Percentiles rank a stretch among this genome's conserved stretches.
phyloP scores from a whole-genome alignment of 1,140 invertebrate genomes.

The Druon quercuslanigerum region DNA sequence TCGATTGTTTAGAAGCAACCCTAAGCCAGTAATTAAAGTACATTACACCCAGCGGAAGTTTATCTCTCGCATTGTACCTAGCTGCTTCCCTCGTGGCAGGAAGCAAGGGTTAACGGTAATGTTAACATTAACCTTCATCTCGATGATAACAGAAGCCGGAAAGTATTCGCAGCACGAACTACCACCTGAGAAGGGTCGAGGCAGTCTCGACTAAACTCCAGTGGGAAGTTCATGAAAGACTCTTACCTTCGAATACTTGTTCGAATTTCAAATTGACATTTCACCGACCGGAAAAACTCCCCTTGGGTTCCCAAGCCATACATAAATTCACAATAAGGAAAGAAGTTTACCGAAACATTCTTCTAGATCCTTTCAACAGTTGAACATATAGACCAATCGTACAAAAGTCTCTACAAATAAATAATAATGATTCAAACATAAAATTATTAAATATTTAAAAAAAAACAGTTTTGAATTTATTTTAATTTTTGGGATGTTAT shows the following conservation, averaged over 20 bases:
- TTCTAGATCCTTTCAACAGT: no score
- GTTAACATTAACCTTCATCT: slow-evolving; percentile 31
- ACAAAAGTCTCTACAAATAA: no score
- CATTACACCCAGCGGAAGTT: slow-evolving; percentile 24
- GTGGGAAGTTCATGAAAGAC: neutral
- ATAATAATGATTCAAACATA: no score
- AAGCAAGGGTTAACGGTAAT: slow-evolving; percentile 28
- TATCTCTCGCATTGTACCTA: slow-evolving; percentile 6
- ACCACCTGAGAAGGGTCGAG: slow-evolving; percentile 26
- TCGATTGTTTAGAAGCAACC: slow-evolving; percentile 28
- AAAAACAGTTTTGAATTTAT: no score
- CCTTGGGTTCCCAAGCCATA: no score
- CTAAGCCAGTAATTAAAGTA: slow-evolving; percentile 29
- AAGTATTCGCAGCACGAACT: slow-evolving; percentile 21
- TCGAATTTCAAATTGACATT: neutral
- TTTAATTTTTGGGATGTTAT: no score
- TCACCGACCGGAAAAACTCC: no score
- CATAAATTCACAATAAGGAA: no score
- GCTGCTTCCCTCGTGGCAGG: slow-evolving; percentile 14
- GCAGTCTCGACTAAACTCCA: neutral
- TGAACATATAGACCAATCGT: no score
- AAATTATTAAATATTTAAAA: no score
- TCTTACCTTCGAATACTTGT: neutral
- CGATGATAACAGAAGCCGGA: slow-evolving; percentile 23
- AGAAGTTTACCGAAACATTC: no score